Percentiles rank a stretch among this genome's conserved stretches.
Conservation (phyloP, 1,140 invertebrate genomes). For the Micrasema longulum region DNA sequence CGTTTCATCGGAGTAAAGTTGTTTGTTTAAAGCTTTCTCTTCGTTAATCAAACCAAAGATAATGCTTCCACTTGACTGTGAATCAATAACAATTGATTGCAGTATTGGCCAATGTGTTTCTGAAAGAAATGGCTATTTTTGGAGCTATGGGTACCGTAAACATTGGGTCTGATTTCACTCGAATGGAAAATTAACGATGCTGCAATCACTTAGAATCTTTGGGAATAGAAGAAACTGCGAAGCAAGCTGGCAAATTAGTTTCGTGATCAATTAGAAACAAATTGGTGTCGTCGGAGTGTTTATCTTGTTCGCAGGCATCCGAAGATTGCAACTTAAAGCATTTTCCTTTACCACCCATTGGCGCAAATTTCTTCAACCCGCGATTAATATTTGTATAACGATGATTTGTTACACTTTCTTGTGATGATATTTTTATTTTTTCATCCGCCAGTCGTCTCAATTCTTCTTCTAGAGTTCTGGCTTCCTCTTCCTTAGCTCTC, state of each 20-base stretch:
- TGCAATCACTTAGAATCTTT: background rate
- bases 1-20: no score
- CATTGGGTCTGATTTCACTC: no score
- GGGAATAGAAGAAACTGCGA: background rate
- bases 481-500: conserved; percentile 8
- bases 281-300: background rate
- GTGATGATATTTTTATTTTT: background rate
- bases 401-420: background rate
- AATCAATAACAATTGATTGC: no score
- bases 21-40: no score
- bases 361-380: conserved; percentile 11
- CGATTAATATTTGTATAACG: background rate
- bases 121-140: no score
- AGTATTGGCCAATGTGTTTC: no score
- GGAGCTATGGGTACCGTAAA: no score
- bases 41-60: no score
- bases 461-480: background rate
- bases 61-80: no score
- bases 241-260: conserved; percentile 8
- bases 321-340: background rate
- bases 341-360: conserved; percentile 7
- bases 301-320: background rate
- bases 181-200: no score
- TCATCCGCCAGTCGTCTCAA: background rate
- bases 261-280: conserved; percentile 8